Conservation (phyloP, 2,888 invertebrate genomes). For the Diaphora mendica region DNA sequence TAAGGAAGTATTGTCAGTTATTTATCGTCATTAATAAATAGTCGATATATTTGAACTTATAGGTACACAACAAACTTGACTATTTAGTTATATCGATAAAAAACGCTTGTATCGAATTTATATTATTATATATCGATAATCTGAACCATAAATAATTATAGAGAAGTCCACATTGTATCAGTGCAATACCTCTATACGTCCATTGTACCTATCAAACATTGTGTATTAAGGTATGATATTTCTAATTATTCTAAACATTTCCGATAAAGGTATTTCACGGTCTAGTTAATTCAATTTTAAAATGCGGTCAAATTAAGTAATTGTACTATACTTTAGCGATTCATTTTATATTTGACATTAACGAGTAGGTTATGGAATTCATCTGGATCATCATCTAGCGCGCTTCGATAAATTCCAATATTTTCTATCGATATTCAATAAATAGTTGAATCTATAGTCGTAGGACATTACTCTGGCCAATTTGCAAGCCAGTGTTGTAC, state of each 20-base stretch:
- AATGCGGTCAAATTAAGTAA: constrained; percentile 13
- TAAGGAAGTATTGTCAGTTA: constrained; percentile 21
- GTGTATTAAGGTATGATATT: neutral
- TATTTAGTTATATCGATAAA: constrained; percentile 14
- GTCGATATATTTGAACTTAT: neutral
- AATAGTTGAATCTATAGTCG: neutral
- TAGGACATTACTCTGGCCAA: neutral
- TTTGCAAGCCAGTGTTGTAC: constrained; percentile 13
- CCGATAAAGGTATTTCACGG: constrained; percentile 12
- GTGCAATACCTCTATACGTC: constrained; percentile 20
- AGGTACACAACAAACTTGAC: neutral
- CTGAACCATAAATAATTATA: neutral
- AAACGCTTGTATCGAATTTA: constrained; percentile 22
- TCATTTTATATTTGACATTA: constrained; percentile 10
- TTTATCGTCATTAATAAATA: constrained; percentile 23
- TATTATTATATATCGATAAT: constrained; percentile 25
- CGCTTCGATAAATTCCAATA: neutral
- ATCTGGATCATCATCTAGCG: no score
- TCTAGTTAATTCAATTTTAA: constrained; percentile 7
- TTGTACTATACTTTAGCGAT: constrained; percentile 18
- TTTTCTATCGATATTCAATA: neutral
- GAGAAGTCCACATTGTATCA: constrained; percentile 24
- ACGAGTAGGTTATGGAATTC: neutral
- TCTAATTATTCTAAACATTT: neutral
- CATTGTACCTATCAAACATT: neutral